phyloP scores from a whole-genome alignment of 1,140 invertebrate species.

The Matsumurasca onukii region DNA sequence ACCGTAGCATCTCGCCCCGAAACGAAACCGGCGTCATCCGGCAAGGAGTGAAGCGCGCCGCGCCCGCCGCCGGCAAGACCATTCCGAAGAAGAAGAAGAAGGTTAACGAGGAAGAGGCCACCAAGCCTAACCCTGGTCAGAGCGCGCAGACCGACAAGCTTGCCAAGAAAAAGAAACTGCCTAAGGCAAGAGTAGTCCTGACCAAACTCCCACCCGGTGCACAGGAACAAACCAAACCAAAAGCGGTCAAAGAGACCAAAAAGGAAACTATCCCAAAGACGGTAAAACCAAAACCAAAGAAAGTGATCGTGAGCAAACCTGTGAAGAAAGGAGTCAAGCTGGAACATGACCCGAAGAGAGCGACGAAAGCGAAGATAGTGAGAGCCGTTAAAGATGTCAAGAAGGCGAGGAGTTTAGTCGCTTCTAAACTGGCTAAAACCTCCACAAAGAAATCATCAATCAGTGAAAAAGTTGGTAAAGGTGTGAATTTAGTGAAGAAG shows the following conservation, averaged over 20 bases:
- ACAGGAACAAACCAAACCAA: not conserved
- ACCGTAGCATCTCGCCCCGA: slow-evolving; percentile 21
- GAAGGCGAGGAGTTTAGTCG: slow-evolving; percentile 15
- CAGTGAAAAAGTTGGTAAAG: not conserved
- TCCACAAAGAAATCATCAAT: not conserved
- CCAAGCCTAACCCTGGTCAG: slow-evolving; percentile 30
- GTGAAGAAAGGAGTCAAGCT: slow-evolving; percentile 25
- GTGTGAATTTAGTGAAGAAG: slow-evolving; percentile 24
- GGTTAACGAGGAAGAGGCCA: not conserved
- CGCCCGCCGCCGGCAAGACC: not conserved
- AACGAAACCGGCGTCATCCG: slow-evolving; percentile 14
- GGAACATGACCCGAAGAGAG: slow-evolving; percentile 12
- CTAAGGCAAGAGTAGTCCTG: not conserved
- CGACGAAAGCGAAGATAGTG: not conserved
- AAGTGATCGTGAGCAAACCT: slow-evolving; percentile 28
- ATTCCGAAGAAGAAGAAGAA: slow-evolving; percentile 14
- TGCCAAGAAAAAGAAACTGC: slow-evolving; percentile 20
- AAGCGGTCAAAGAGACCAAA: slow-evolving; percentile 21
- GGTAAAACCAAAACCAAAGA: slow-evolving; percentile 31
- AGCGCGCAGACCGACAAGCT: not conserved
- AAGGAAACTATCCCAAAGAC: slow-evolving; percentile 19
- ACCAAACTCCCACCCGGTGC: not conserved
- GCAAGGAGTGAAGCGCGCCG: slow-evolving; percentile 34
- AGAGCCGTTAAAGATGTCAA: slow-evolving; percentile 15
- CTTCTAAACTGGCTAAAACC: slow-evolving; percentile 22